These are phyloP conservation scores for Trachops cirrhosus DNA, from an alignment of 2,797 vertebrate genomes.

Conservation along the genomic window DNA sequence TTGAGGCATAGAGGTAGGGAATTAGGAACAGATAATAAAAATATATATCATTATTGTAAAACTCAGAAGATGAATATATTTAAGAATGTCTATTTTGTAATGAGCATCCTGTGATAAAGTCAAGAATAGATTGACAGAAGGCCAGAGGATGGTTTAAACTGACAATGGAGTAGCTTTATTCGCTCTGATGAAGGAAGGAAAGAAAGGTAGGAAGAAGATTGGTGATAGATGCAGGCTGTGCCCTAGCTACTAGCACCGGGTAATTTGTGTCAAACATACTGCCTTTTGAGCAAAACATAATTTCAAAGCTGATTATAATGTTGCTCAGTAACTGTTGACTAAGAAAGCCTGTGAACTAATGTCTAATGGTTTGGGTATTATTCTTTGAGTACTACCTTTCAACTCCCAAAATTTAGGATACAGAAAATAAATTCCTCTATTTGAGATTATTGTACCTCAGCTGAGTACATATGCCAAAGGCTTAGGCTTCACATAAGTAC, in stretches of 20 bases:
- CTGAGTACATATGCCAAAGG: neutral
- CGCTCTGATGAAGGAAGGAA: neutral
- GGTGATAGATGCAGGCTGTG: conserved; percentile 8
- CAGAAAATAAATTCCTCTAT: conserved; percentile 17
- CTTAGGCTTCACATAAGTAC: conserved; percentile 29
- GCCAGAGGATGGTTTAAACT: conserved; percentile 14
- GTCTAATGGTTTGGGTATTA: conserved; percentile 7
- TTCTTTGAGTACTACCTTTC: conserved; percentile 5
- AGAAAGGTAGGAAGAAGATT: neutral
- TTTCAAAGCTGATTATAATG: conserved; percentile 35
- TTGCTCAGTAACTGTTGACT: neutral
- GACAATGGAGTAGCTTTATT: neutral
- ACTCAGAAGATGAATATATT: conserved; percentile 30
- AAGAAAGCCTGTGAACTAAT: conserved; percentile 1
- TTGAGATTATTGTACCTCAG: conserved; percentile 29
- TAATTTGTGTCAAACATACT: conserved; percentile 38
- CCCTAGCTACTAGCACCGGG: neutral
- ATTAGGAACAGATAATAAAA: conserved; percentile 6
- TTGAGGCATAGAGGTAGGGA: neutral
- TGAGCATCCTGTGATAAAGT: neutral
- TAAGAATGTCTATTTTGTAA: conserved; percentile 31
- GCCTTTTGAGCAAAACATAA: conserved; percentile 31
- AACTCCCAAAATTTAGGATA: neutral
- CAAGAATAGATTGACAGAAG: neutral
- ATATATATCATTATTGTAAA: neutral